Base-by-base conservation (phyloP, 2,797 vertebrate species). In the Acanthurus tractus region DNA sequence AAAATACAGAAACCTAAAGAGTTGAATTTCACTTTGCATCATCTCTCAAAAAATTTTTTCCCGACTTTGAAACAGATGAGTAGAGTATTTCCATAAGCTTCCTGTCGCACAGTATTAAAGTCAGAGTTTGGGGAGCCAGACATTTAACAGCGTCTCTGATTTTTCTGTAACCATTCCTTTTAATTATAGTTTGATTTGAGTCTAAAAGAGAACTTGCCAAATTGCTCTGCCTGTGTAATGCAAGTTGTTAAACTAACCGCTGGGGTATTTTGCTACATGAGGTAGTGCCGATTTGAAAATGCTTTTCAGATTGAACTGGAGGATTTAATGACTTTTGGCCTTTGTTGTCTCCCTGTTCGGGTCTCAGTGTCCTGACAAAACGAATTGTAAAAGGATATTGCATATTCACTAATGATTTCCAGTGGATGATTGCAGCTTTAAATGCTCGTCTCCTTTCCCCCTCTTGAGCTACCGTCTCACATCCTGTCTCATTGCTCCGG, bases 381-480 rank as follows among this genome's bases (percentile, higher is more conserved):
- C 0, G 53, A 88, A 94, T 86, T 90, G 87, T 88, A 90, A 94
- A 92, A 89, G 89, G 86, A 93, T 94, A 94, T 94, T 93, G 68
- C 79, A 88, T 80, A 81, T 92, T 92, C 79, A 48, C 85, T 88
- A 94, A 92, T 92, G 91, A 94, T 94, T 94, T 94, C 88, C 87
- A 92, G 86, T 83, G 58, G 81, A 79, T 88, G 87, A 92, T 93
- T 92, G 84, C 67, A 57, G 81, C 87, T 88, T 88, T 83, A 82
- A 89, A 74, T 7, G 76, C 83, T 70, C 61, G 59, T 76, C 85
- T 77, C 72, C 65, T 64, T 50, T 38, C 6, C 59, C 49, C 50
- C 69, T 38, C 42, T 57, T 57, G 49, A 87, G 81, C 79, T 56
- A 17, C 69, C 66, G 74, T 63, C 71, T 85, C 69, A 55, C 22